Percentiles rank a stretch among this genome's conserved stretches.
Conservation (phyloP, 2,888 invertebrate species). For the Catocala nupta region DNA sequence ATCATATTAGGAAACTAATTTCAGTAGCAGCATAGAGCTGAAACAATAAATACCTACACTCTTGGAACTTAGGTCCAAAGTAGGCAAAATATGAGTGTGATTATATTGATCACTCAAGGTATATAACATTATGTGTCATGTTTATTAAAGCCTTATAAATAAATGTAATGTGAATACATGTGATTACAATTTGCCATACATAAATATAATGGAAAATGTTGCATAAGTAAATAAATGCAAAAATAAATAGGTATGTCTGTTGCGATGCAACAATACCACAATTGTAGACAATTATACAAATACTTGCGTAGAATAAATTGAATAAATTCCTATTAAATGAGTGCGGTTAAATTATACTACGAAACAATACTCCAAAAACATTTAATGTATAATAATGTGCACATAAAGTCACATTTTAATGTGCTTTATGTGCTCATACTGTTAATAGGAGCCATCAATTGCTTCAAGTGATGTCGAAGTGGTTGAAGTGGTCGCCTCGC, state of each 20-base stretch:
- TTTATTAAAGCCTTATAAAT: too few relatives aligned
- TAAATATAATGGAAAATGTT: slow-evolving; percentile 14
- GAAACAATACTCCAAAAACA: slow-evolving; percentile 49
- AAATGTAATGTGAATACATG: background rate
- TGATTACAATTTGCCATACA: slow-evolving; percentile 17
- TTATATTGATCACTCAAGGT: too few relatives aligned
- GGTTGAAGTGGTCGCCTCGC: too few relatives aligned
- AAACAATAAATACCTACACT: too few relatives aligned
- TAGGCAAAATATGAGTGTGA: too few relatives aligned
- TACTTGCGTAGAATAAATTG: slow-evolving; percentile 2
- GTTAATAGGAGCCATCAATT: too few relatives aligned
- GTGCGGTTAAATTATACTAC: slow-evolving; percentile 23
- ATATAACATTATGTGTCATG: too few relatives aligned
- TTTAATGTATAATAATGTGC: slow-evolving; percentile 23
- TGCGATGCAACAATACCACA: slow-evolving; percentile 19
- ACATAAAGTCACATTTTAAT: slow-evolving; percentile 12
- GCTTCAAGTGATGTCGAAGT: too few relatives aligned
- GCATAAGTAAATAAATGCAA: slow-evolving; percentile 15
- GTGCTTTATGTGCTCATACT: too few relatives aligned
- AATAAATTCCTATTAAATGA: slow-evolving; percentile 50
- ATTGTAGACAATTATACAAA: slow-evolving; percentile 9
- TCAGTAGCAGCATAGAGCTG: too few relatives aligned
- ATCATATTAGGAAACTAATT: too few relatives aligned
- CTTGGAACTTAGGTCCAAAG: too few relatives aligned
- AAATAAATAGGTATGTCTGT: slow-evolving; percentile 13